Evolutionary conservation across 1,140 invertebrate genomes (phyloP).

Genomic region (Pectinophora gossypiella): DNA sequence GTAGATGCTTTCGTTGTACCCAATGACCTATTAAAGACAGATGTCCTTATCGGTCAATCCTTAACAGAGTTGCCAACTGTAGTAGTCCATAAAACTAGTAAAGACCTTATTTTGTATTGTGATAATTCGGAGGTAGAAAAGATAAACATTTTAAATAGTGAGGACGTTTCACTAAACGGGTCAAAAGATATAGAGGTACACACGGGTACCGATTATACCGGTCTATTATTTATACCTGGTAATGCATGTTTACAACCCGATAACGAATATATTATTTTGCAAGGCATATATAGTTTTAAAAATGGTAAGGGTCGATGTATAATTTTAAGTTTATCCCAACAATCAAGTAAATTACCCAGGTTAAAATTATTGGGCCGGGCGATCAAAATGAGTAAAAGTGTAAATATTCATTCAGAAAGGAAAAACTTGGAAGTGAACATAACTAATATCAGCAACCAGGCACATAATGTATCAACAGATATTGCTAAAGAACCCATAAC

Average conservation of each 20-base stretch:
- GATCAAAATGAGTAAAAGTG: background rate
- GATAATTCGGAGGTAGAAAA: background rate
- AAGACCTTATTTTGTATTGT: slow-evolving; percentile 2
- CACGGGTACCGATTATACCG: background rate
- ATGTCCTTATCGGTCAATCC: slow-evolving; percentile 6
- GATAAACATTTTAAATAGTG: background rate
- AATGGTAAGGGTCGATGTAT: too few relatives aligned
- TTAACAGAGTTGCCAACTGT: slow-evolving; percentile 9
- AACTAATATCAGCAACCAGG: background rate
- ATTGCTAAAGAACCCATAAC: background rate
- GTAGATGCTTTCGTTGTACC: background rate
- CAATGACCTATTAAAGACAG: slow-evolving; percentile 2
- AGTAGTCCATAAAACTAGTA: slow-evolving; percentile 3
- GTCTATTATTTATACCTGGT: slow-evolving; percentile 2
- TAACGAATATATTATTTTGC: background rate
- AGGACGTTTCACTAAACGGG: background rate
- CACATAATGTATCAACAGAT: too few relatives aligned
- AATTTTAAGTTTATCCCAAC: too few relatives aligned
- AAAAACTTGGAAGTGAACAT: background rate
- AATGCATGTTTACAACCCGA: slow-evolving; percentile 2
- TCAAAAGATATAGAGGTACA: background rate
- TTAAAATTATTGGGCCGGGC: background rate
- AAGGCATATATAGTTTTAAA: slow-evolving; percentile 3
- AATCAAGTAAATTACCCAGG: background rate
- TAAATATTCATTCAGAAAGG: too few relatives aligned